Evolutionary conservation across 2,113 vertebrate genomes (phyloP), one percentile per base, ranked within the genome.

Genomic region (Hystrix brachyura): DNA sequence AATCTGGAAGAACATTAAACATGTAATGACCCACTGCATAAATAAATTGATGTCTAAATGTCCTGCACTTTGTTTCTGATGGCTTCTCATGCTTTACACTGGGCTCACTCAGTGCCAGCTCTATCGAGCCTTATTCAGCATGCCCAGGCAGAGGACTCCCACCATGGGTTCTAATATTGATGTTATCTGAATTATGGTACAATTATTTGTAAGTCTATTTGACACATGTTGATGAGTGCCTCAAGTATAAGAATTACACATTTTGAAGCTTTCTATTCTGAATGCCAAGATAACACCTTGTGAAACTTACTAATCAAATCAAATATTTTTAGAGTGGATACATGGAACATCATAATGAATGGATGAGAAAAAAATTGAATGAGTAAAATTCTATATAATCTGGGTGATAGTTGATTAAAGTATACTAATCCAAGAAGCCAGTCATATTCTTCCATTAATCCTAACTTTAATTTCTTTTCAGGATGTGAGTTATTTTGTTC

Each of bases 271-370:
- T 89, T 92, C 21, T 90, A 4, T 87, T 94, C 55, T 29, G 11
- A 94, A 74, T 83, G 23, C 21, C 62, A 96, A 84, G 25, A 57
- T 18, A 88, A 9, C 12, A 19, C 25, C 59, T 85, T 64, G 18
- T 27, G 11, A 62, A 85, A 85, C 14, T 38, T 67, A n/a, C 7
- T 76, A 51, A 72, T 17, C 76, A 51, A 51, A 43, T n/a, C 4
- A 92, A 91, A 69, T 87, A 87, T 57, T 90, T 94, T 83, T 79
- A 55, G 87, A 87, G 27, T 48, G 11, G 17, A n/a, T 69, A 59
- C 32, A 84, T 62, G 7, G 48, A 7, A 34, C 64, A 53, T 71
- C 21, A 71, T 57, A 81, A 38, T 94, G 57, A 88, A 67, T 46
- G 25, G 5, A 71, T 82, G 3, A 81, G 9, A 86, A 15, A 62